Evolutionary conservation across 2,113 vertebrate genomes (phyloP), one percentile per base, ranked within the genome.

Genomic region (Chiloscyllium plagiosum): DNA sequence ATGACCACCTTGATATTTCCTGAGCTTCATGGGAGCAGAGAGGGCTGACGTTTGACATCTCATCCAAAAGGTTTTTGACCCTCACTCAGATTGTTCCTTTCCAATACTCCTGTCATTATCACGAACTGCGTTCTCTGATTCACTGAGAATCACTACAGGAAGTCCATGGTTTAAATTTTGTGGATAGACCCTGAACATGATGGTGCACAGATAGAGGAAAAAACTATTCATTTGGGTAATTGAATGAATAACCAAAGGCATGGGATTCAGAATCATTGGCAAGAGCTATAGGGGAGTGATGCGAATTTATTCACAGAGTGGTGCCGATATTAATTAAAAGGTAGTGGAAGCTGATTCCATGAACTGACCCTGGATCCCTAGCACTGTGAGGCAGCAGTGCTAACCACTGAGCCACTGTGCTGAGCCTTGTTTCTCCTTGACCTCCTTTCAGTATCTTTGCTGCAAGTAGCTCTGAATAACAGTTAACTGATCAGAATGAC

Each of bases 361-460:
- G 26, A 72, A 29, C 26, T 47, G 42, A 47, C 42, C 42, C 42
- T 47, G 42, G 42, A 47, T 47, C 42, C 0, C 42, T 47, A 1
- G 42, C 42, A 47, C 42, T 47, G 42, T 47, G 42, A 47, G 42
- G 42, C 42, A 47, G 42, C 42, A 47, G 42, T 47, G 42, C 42
- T 47, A 47, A 47, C 42, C 42, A 47, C 42, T 47, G 42, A 47
- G 42, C 42, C 42, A 47, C 42, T 47, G 42, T 47, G 42, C 42
- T 47, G 42, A 47, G 42, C 42, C 42, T 47, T 47, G 42, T 47
- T 47, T 98, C 95, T 98, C 98, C 33, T 97, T 97, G 97, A 99
- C 99, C 0, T 98, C 98, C 86, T 97, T 99, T 96, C 99, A 99
- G 97, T 99, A 98, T 96, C 97, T 99, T 50, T 99, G 99, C 97